A percentile compares a stretch with the other conserved stretches of the same genome.
These are phyloP conservation scores for Sisor rabdophorus DNA, from an alignment of 2,113 vertebrate species.

Conservation along the genomic window DNA sequence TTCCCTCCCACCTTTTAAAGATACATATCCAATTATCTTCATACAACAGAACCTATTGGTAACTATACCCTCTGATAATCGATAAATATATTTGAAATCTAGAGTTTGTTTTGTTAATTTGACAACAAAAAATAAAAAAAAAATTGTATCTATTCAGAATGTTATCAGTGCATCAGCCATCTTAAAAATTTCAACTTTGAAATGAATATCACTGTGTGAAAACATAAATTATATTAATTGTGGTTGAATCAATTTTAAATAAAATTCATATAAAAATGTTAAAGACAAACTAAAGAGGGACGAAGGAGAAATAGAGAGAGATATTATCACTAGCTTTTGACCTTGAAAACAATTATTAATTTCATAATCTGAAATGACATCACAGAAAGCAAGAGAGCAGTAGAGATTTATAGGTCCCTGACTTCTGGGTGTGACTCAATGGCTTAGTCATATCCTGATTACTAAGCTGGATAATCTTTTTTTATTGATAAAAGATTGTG, in stretches of 20 bases:
- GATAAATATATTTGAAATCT: background rate
- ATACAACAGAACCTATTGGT: background rate
- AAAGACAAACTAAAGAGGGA: background rate
- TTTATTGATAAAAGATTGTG: background rate
- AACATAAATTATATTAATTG: background rate
- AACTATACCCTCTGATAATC: no score
- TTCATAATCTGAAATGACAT: conserved; percentile 68
- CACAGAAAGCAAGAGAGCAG: conserved; percentile 47
- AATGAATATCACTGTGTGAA: background rate
- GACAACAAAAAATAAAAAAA: background rate
- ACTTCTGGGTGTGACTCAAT: conserved; percentile 13
- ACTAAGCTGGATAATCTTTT: conserved; percentile 15
- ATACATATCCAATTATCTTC: conserved; percentile 44
- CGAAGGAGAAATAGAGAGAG: conserved; percentile 10
- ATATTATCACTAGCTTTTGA: conserved; percentile 39
- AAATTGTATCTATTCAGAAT: background rate
- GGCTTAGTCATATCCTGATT: conserved; percentile 25
- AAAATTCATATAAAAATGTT: background rate
- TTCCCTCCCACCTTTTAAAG: conserved; percentile 65
- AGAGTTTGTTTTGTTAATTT: background rate
- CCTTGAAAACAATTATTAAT: conserved; percentile 67
- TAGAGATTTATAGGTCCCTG: conserved; percentile 49
- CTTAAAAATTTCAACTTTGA: background rate
- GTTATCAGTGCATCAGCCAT: background rate
- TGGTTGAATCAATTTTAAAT: background rate